A percentile compares a stretch with the other conserved stretches of the same genome.
phyloP scores from a whole-genome alignment of 1,140 invertebrate species.

The Elymnias hypermnestra region DNA sequence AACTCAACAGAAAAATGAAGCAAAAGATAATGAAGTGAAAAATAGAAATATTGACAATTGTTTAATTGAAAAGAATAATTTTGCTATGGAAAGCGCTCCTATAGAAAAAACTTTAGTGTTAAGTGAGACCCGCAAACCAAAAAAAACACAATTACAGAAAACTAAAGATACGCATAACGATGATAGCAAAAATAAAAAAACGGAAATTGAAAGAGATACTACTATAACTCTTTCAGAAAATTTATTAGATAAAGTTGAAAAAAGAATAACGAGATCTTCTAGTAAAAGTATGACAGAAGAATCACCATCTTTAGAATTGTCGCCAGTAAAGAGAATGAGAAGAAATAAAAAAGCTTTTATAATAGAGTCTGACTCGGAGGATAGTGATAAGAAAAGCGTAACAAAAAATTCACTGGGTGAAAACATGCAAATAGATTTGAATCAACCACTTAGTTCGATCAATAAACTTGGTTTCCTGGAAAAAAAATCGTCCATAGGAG shows the following conservation, averaged over 20 bases:
- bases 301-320: slow-evolving; percentile 5
- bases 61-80: neutral
- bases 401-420: no score
- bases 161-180: neutral
- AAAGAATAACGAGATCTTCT: slow-evolving; percentile 33
- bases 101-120: no score
- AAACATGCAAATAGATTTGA: no score
- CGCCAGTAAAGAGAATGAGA: slow-evolving; percentile 19
- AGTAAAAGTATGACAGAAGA: slow-evolving; percentile 17
- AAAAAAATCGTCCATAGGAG: no score
- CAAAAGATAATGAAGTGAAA: no score
- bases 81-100: no score
- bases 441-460: no score
- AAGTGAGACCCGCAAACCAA: slow-evolving; percentile 3
- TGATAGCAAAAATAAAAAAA: neutral
- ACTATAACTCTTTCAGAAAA: neutral
- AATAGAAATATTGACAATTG: neutral
- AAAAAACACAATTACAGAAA: slow-evolving; percentile 3
- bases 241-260: slow-evolving; percentile 22
- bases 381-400: slow-evolving; percentile 2
- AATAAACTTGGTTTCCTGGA: no score
- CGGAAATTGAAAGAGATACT: slow-evolving; percentile 2
- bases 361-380: slow-evolving; percentile 28
- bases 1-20: no score
- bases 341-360: slow-evolving; percentile 26